Base-by-base conservation (phyloP, 2,797 vertebrate species). In the Chelmon rostratus region DNA sequence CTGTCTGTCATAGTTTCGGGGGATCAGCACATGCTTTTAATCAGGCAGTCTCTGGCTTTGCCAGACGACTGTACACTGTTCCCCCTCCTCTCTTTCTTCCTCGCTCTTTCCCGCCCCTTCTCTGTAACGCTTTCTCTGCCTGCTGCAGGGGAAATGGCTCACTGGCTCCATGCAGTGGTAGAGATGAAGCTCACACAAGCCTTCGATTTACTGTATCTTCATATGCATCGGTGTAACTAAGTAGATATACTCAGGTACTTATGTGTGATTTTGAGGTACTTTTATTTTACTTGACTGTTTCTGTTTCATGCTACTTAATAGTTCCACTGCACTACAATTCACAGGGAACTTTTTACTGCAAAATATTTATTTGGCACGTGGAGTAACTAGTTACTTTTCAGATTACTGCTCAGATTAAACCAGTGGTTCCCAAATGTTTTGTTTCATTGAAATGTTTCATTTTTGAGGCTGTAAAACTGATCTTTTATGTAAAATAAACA, bases 1-100 rank as follows among this genome's bases (percentile, higher is more conserved):
- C 81, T 84, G 81, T 87, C 80, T 91, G 85, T 91, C 84, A 79
- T 70, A 81, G 71, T 52, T 80, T 69, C 47, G 40, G 64, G 78
- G 42, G 77, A 66, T 86, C 78, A 75, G 70, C 92, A 91, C 86
- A 92, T 93, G 91, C 83, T 94, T 93, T 79, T 84, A 90, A 93
- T 94, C 88, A 93, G 81, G 50, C 66, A 12, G 79, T 70, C 73
- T 80, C 40, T 78, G 64, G 61, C 65, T 76, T 46, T 80, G 84
- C 85, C 84, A 89, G 87, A 88, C 49, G 44, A 58, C 79, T 74
- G 79, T 57, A 78, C 76, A 52, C 70, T 57, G 49, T 38, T 54
- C 70, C 68, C 83, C 75, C 68, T 42, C 54, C 54, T 31, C 61
- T 69, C 69, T 70, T 44, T 76, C 72, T 38, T 12, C 49, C 61